Conservation (phyloP, 2,888 invertebrate species). For the Halictus quadricinctus region DNA sequence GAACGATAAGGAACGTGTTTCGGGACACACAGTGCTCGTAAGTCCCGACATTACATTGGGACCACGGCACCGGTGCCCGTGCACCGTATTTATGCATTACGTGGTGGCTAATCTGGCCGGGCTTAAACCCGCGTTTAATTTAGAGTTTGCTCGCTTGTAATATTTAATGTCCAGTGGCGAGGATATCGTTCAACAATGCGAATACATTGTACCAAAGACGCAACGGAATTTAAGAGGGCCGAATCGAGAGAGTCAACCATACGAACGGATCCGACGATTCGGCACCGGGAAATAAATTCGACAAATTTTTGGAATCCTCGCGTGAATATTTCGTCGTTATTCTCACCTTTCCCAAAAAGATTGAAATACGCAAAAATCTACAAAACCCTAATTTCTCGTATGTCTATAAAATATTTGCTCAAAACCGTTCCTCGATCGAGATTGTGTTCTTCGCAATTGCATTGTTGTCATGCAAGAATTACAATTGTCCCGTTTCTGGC, state of each 20-base stretch:
- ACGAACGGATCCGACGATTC: not conserved
- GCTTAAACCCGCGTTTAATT: constrained; percentile 54
- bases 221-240: constrained; percentile 8
- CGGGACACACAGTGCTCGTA: constrained; percentile 61
- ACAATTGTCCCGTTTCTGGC: not conserved
- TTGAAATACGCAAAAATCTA: not conserved
- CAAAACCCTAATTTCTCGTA: not conserved
- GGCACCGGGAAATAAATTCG: not conserved
- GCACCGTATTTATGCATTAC: constrained; percentile 56
- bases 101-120: constrained; percentile 60
- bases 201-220: constrained; percentile 7
- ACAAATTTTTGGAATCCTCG: no score
- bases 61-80: constrained; percentile 12
- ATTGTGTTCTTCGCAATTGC: not conserved
- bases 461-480: not conserved
- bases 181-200: constrained; percentile 34
- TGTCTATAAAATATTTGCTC: not conserved
- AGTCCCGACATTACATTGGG: constrained; percentile 61
- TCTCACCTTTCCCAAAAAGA: no score
- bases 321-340: no score
- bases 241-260: not conserved
- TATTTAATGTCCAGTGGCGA: constrained; percentile 39
- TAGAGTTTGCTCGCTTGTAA: constrained; percentile 45
- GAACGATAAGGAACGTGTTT: constrained; percentile 72
- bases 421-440: no score